Evolutionary conservation across 2,797 vertebrate species (phyloP).

Genomic region (Myotis myotis): DNA sequence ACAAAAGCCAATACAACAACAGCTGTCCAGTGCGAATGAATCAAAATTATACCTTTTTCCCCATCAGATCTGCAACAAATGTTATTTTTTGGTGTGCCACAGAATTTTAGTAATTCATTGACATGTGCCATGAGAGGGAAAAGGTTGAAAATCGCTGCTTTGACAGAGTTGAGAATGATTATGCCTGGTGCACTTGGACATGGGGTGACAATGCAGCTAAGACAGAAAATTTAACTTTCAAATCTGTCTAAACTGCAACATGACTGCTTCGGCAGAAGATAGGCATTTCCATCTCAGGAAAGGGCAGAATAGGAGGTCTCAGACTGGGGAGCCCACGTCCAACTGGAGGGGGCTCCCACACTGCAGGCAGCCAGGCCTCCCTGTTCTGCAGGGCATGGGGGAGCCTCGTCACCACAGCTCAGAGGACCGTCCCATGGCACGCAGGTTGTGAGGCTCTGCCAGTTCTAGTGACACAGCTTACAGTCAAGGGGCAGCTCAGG

Average conservation of each 20-base stretch:
- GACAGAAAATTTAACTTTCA: neutral
- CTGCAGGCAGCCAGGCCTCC: rapidly evolving
- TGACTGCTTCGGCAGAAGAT: neutral
- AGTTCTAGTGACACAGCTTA: neutral
- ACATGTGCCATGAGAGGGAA: neutral
- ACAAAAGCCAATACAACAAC: neutral
- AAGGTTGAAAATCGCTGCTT: neutral
- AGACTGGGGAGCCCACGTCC: neutral
- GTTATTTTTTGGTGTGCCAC: neutral
- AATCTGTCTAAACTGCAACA: neutral
- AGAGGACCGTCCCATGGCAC: neutral
- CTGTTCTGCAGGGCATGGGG: no score
- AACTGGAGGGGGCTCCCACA: neutral
- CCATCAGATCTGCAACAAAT: neutral
- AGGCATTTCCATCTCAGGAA: neutral
- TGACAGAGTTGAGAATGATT: neutral
- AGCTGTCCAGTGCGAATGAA: neutral
- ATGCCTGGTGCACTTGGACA: neutral
- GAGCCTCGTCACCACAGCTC: neutral
- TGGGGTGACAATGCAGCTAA: neutral
- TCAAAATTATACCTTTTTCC: neutral
- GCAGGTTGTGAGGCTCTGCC: neutral
- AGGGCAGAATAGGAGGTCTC: neutral
- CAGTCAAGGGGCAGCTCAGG: neutral
- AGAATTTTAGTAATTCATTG: neutral